A percentile compares a stretch with the other conserved stretches of the same genome.
Evolutionary conservation across 2,113 vertebrate genomes (phyloP).

Genomic region (Colius striatus): DNA sequence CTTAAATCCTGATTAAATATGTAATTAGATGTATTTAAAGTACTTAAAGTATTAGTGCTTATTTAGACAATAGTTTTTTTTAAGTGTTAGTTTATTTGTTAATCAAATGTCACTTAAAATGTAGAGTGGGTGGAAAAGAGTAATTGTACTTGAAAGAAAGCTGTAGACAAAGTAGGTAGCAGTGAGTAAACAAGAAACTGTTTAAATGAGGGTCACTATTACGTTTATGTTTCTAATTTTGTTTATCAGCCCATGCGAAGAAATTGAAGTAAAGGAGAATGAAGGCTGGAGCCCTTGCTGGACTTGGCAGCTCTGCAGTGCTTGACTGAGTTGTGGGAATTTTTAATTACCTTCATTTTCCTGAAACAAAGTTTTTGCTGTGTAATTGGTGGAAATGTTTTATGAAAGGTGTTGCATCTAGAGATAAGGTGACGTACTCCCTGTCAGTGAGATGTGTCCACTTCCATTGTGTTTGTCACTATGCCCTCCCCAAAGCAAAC

Average conservation of each 20-base stretch:
- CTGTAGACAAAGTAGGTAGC: constrained; percentile 45
- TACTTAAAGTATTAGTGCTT: constrained; percentile 47
- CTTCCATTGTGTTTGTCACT: not conserved
- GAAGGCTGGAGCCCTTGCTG: not conserved
- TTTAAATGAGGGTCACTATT: constrained; percentile 1
- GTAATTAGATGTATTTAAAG: constrained; percentile 62
- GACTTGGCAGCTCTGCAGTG: not conserved
- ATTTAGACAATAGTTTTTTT: constrained; percentile 68
- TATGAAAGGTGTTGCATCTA: not conserved
- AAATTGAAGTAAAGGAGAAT: not conserved
- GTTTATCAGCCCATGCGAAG: not conserved
- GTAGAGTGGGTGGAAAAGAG: constrained; percentile 37
- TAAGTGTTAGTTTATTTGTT: constrained; percentile 53
- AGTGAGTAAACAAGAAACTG: constrained; percentile 25
- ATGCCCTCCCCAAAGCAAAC: not conserved
- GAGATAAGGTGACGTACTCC: not conserved
- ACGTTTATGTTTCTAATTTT: constrained; percentile 28
- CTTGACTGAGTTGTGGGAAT: fast-evolving
- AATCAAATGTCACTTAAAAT: constrained; percentile 55
- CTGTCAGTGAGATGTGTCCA: fast-evolving
- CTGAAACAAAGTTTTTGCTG: not conserved
- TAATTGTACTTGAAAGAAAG: constrained; percentile 53
- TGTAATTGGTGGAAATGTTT: not conserved
- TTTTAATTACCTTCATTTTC: not conserved
- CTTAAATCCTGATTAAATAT: constrained; percentile 55